Evolutionary conservation across 1,140 invertebrate genomes (phyloP), one percentile per base, ranked within the genome.

Genomic region (Tyrophagus putrescentiae): DNA sequence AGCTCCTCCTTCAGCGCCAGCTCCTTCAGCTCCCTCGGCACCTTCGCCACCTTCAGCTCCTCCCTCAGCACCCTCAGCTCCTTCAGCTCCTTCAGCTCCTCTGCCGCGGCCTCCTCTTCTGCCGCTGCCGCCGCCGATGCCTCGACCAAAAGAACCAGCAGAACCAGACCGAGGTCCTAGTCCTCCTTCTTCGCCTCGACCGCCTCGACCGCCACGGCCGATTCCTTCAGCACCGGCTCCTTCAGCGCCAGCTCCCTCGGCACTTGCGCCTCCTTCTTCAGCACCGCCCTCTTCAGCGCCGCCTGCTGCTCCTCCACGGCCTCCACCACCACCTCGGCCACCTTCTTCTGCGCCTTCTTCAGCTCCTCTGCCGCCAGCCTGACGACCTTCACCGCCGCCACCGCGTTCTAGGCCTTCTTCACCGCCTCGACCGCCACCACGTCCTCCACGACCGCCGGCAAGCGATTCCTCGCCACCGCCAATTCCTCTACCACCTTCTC

Each of bases 191-290:
- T n/a, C n/a, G n/a, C n/a, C n/a, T n/a, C n/a, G n/a, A n/a, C n/a
- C n/a, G n/a, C 21, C 23, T 48, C 31, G 7, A 48, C 21, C 36
- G 13, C 36, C 21, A 13, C 36, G 36, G 23, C 31, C 45, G 31
- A 48, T 48, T 48, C 13, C 7, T 29, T 48, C 31, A 48, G 21
- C 45, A 25, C 31, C 45, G 7, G 18, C 9, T 18, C 7, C 7
- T 48, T 48, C 31, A 29, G 45, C 7, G 23, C 7, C 7, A 6
- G 7, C 45, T 13, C 45, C 18, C 23, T 48, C 23, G 45, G 7
- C n/a, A n/a, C n/a, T n/a, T n/a, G n/a, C n/a, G n/a, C 31, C 7
- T 48, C 45, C 45, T 48, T 29, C 18, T 48, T 48, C 21, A 48
- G 23, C 13, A 48, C 45, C 7, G 23, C 7, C 18, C 31, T 39